Base-by-base conservation (phyloP, 2,797 vertebrate species). In the Microtus californicus region DNA sequence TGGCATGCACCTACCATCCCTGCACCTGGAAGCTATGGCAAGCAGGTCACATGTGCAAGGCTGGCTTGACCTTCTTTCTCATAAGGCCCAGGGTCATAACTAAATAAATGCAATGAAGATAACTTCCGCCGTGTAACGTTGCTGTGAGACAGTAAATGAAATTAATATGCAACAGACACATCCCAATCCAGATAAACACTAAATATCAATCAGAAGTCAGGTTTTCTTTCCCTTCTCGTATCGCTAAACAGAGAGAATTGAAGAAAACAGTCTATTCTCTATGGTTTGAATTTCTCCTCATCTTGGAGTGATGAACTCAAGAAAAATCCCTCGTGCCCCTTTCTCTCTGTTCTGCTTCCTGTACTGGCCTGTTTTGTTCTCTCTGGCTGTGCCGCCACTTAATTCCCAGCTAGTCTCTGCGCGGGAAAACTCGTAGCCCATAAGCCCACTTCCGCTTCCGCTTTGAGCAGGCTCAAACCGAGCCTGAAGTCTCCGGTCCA, bases 91-190 rank as follows among this genome's bases (percentile, higher is more conserved):
- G 12, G 61, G 19, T 77, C 54, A 25, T 25, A 48, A 45, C 8
- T 11, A 10, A 76, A 61, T 77, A 76, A 54, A 65, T 54, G 27
- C 37, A 69, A 31, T 78, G 13, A 74, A 2, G n/a, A 27, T 48
- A 21, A 56, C 76, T 83, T 67, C 85, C 83, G 37, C 29, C n/a
- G 67, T 63, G 9, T 37, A 63, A 43, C 25, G 21, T 21, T 54
- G 61, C 77, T 88, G 48, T 54, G 34, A 92, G 87, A 56, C 91
- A 74, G 45, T 14, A 61, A 93, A 63, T 87, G 37, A 45, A 92
- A 91, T 83, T 45, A 48, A 61, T 71, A 59, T 34, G 48, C 17
- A 69, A 51, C 3, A 27, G 76, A 19, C 5, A 45, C 31, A 31
- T 56, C 34, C 9, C 25, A 77, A 31, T 80, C 31, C 34, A 89